Percentiles rank a stretch among this genome's conserved stretches.
phyloP scores from a whole-genome alignment of 92 coral and sea anemone genomes.

The Porites divaricata region DNA sequence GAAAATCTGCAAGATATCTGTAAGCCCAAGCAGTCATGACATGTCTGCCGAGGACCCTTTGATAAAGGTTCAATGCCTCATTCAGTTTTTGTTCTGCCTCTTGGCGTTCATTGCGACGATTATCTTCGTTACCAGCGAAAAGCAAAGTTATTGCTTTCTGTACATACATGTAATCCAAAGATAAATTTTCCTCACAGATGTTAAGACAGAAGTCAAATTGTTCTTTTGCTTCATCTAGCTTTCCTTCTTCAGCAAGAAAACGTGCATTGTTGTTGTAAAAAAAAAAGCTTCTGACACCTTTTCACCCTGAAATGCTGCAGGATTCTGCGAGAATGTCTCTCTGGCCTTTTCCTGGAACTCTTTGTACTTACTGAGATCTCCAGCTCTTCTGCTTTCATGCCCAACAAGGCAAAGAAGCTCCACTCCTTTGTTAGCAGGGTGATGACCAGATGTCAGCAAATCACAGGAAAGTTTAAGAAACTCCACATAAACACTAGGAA shows the following conservation, averaged over 20 bases:
- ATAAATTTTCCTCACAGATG: conserved; percentile 8
- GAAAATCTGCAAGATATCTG: conserved; percentile 4
- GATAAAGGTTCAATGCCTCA: conserved; percentile 12
- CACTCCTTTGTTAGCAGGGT: conserved; percentile 17
- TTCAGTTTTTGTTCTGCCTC: background rate
- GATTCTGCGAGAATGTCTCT: background rate
- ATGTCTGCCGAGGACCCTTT: conserved; percentile 2
- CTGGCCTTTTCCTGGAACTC: conserved; percentile 5
- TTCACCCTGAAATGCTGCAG: background rate
- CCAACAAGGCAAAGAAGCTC: conserved; percentile 30
- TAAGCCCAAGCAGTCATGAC: conserved; percentile 6
- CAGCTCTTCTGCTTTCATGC: conserved; percentile 25
- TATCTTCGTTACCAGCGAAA: conserved; percentile 1
- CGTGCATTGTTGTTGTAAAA: conserved; percentile 30
- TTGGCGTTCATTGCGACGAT: conserved; percentile 15
- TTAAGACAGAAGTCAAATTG: conserved; percentile 2
- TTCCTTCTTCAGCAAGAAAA: conserved; percentile 14
- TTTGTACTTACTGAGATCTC: conserved; percentile 6
- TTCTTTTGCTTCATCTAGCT: conserved; percentile 19
- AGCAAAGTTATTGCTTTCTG: conserved; percentile 18
- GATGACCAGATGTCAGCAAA: background rate
- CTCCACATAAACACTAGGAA: conserved; percentile 11
- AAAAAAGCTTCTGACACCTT: conserved; percentile 17
- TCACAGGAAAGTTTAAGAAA: conserved; percentile 13
- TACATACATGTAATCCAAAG: background rate